phyloP scores from a whole-genome alignment of 2,113 vertebrate genomes.

The Saccopteryx bilineata region DNA sequence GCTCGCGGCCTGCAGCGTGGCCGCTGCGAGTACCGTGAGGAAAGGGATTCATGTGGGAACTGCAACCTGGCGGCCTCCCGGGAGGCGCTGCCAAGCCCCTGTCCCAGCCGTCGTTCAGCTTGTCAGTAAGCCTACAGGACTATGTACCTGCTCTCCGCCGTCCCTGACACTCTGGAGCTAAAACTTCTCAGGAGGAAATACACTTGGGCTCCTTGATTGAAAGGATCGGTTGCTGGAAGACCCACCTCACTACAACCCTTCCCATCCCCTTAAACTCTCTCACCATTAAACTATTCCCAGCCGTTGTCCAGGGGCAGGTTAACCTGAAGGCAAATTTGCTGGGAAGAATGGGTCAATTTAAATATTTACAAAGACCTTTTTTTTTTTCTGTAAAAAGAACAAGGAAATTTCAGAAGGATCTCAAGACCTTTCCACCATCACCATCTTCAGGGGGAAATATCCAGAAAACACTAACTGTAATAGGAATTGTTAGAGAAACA shows the following conservation, averaged over 20 bases:
- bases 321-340: conserved; percentile 44
- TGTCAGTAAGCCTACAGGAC: not conserved
- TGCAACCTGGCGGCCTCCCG: not conserved
- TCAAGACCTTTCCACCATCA: conserved; percentile 41
- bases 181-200: conserved; percentile 54
- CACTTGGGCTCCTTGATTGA: not conserved
- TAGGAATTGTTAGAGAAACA: not conserved
- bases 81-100: not conserved
- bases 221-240: not conserved
- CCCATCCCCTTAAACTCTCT: not conserved
- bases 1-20: not conserved
- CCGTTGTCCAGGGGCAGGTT: not conserved
- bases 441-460: not conserved
- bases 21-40: not conserved
- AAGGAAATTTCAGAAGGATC: conserved; percentile 37
- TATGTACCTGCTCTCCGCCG: not conserved
- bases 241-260: not conserved
- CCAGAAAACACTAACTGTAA: not conserved
- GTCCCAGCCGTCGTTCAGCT: not conserved
- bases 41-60: not conserved
- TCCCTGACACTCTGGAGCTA: not conserved
- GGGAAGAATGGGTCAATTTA: not conserved
- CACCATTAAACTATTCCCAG: not conserved
- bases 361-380: conserved; percentile 64
- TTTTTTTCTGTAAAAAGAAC: conserved; percentile 1